Percentiles rank a stretch among this genome's conserved stretches.
These are phyloP conservation scores for Malurus splendens DNA, from an alignment of 2,797 vertebrate species.

Conservation along the genomic window DNA sequence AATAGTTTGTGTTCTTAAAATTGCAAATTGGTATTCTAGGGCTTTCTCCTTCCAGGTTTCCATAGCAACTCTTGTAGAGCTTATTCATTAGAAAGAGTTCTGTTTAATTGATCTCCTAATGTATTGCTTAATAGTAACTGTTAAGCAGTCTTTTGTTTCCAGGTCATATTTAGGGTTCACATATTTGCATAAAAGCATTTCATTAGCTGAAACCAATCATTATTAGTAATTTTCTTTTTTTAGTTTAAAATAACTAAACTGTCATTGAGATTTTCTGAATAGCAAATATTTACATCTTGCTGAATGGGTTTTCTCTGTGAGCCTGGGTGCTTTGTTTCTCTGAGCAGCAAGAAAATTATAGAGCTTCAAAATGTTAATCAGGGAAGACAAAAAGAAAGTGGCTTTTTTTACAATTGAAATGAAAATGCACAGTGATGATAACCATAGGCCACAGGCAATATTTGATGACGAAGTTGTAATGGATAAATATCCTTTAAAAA, in stretches of 20 bases:
- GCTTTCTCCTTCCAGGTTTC: slow-evolving; percentile 84
- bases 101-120: slow-evolving; percentile 99
- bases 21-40: slow-evolving; percentile 71
- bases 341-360: slow-evolving; percentile 79
- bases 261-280: slow-evolving; percentile 87
- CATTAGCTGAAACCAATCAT: slow-evolving; percentile 95
- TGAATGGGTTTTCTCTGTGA: slow-evolving; percentile 84
- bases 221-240: slow-evolving; percentile 93
- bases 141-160: slow-evolving; percentile 98
- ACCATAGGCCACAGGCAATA: slow-evolving; percentile 74
- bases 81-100: slow-evolving; percentile 88
- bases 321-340: slow-evolving; percentile 77
- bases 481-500: slow-evolving; percentile 75
- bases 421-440: slow-evolving; percentile 73
- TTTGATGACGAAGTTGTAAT: slow-evolving; percentile 77
- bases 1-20: slow-evolving; percentile 71
- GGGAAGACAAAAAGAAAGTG: slow-evolving; percentile 78
- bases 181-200: slow-evolving; percentile 99
- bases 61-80: slow-evolving; percentile 82
- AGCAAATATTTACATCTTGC: slow-evolving; percentile 92
- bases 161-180: slow-evolving; percentile 94
- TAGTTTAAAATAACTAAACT: slow-evolving; percentile 89
- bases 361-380: slow-evolving; percentile 79
- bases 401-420: slow-evolving; percentile 73
- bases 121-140: slow-evolving; percentile 93